Conservation (phyloP, 1,140 invertebrate genomes). For the Octopus bimaculoides region DNA sequence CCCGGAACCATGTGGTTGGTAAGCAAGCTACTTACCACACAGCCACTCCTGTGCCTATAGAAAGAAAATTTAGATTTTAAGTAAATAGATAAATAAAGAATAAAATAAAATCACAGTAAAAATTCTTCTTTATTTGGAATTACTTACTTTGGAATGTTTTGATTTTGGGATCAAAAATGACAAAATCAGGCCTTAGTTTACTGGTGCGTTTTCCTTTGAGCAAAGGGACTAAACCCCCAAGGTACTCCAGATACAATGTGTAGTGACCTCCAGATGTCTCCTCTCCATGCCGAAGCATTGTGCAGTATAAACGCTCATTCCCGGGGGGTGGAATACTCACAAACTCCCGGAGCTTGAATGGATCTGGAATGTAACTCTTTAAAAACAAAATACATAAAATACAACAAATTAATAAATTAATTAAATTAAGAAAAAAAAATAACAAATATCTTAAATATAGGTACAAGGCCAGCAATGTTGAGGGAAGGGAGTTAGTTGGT, state of each 20-base stretch:
- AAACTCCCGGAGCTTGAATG: constrained; percentile 82
- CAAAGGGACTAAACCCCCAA: constrained; percentile 92
- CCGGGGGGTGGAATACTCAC: constrained; percentile 85
- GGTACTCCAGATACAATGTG: constrained; percentile 90
- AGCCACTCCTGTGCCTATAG: too few relatives aligned
- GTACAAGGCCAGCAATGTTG: too few relatives aligned
- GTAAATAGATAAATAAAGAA: too few relatives aligned
- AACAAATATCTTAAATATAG: too few relatives aligned
- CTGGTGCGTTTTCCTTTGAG: constrained; percentile 93
- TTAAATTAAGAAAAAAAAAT: too few relatives aligned
- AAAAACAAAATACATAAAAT: constrained; percentile 25
- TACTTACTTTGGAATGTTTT: constrained; percentile 26
- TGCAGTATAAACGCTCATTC: constrained; percentile 86
- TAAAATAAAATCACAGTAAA: too few relatives aligned
- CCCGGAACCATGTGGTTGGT: too few relatives aligned
- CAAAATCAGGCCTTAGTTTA: constrained; percentile 96
- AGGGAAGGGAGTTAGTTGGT: too few relatives aligned
- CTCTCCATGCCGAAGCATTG: constrained; percentile 91
- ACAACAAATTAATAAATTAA: too few relatives aligned
- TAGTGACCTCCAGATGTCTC: constrained; percentile 78
- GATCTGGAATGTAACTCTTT: constrained; percentile 91
- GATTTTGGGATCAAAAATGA: constrained; percentile 86
- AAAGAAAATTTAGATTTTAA: too few relatives aligned
- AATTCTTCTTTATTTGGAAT: background rate
- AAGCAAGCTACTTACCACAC: too few relatives aligned